These are phyloP conservation scores for Pagrus major DNA, from an alignment of 2,113 vertebrate species.

Conservation along the genomic window DNA sequence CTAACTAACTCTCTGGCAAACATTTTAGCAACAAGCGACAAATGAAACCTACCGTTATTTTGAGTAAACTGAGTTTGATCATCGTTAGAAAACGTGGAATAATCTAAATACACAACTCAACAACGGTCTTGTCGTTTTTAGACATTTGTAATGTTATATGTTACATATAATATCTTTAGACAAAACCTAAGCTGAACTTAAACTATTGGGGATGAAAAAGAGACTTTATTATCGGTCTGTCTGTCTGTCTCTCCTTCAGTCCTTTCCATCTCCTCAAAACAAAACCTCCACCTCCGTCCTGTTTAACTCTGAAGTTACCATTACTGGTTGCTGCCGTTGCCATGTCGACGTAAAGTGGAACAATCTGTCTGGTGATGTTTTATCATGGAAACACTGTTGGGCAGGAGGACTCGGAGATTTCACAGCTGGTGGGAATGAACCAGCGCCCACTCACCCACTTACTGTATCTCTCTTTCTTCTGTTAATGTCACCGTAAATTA, in stretches of 20 bases:
- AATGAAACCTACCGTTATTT: no score
- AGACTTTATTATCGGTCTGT: constrained; percentile 1
- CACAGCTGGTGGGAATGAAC: constrained; percentile 22
- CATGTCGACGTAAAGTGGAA: constrained; percentile 35
- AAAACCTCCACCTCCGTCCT: constrained; percentile 24
- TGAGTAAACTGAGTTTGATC: no score
- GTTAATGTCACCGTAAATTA: not conserved
- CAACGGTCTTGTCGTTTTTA: no score
- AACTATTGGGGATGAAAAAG: not conserved
- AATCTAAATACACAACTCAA: no score
- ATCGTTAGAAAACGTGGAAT: no score
- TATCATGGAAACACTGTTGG: constrained; percentile 54
- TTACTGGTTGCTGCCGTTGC: constrained; percentile 15
- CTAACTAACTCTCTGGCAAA: no score
- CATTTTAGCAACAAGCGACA: no score
- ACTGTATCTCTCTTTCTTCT: constrained; percentile 14
- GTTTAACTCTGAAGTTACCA: constrained; percentile 3
- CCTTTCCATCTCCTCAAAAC: constrained; percentile 28
- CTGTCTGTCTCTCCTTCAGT: not conserved
- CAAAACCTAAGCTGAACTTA: not conserved
- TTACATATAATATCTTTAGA: no score
- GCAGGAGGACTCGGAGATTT: constrained; percentile 20
- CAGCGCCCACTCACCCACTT: constrained; percentile 43
- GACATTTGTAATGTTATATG: no score
- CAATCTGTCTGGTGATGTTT: constrained; percentile 30